These are phyloP conservation scores for Meta bourneti DNA, from an alignment of 2,888 invertebrate genomes.

Conservation along the genomic window DNA sequence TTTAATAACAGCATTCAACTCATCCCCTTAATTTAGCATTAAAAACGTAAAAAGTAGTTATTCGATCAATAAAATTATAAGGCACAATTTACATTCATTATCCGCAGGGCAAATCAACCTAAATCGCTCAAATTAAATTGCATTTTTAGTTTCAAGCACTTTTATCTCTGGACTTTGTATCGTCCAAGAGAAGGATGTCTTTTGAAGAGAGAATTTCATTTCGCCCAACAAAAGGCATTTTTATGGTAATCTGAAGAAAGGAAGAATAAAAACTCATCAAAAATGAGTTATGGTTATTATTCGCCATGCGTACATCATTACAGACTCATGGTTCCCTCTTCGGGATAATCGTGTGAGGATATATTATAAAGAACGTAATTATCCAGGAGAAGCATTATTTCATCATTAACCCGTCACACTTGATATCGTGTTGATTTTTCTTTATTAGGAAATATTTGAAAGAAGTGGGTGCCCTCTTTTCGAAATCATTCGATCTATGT, in stretches of 20 bases:
- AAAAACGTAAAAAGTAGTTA: neutral
- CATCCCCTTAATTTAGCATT: neutral
- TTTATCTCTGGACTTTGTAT: neutral
- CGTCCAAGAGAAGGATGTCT: neutral
- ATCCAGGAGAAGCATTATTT: constrained; percentile 47
- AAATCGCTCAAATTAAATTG: neutral
- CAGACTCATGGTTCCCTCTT: neutral
- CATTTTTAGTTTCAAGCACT: neutral
- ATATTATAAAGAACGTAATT: constrained; percentile 45
- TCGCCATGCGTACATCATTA: constrained; percentile 50
- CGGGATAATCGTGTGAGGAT: neutral
- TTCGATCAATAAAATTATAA: neutral
- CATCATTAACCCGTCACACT: constrained; percentile 40
- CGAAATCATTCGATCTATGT: too few relatives aligned
- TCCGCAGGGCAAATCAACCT: neutral
- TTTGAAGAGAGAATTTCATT: neutral
- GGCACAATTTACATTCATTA: neutral
- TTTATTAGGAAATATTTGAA: neutral
- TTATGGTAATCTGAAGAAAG: constrained; percentile 9
- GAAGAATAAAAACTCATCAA: constrained; percentile 12
- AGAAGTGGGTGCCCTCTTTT: neutral
- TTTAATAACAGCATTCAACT: neutral
- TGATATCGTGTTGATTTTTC: constrained; percentile 5
- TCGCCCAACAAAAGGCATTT: constrained; percentile 1
- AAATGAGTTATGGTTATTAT: constrained; percentile 42